These are phyloP conservation scores for Thymallus thymallus DNA, from an alignment of 2,113 vertebrate species.

Conservation along the genomic window DNA sequence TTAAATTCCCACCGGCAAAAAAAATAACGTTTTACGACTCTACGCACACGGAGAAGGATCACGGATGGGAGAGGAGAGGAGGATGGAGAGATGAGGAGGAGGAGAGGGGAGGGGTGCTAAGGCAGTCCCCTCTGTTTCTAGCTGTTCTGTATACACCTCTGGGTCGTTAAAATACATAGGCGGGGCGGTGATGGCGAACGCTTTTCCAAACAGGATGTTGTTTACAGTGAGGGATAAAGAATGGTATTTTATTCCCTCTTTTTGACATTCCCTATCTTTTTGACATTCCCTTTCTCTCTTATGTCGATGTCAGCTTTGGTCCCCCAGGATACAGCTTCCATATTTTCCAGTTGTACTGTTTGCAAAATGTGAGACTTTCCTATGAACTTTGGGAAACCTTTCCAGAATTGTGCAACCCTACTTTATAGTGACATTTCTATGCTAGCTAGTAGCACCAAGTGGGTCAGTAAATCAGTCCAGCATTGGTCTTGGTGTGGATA, in stretches of 20 bases:
- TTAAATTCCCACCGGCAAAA: constrained; percentile 6
- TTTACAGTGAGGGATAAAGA: constrained; percentile 1
- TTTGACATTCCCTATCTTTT: too few species aligned
- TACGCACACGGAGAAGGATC: constrained; percentile 13
- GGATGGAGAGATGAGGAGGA: not conserved
- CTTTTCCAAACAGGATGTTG: constrained; percentile 35
- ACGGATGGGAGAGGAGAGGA: constrained; percentile 1
- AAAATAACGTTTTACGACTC: constrained; percentile 33
- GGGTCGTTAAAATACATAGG: not conserved
- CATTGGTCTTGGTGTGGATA: not conserved
- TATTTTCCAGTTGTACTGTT: not conserved
- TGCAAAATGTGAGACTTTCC: not conserved
- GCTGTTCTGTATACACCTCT: not conserved
- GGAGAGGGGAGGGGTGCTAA: not conserved
- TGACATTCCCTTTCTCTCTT: too few species aligned
- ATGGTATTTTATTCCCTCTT: too few species aligned
- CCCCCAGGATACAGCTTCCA: not conserved
- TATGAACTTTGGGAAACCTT: not conserved
- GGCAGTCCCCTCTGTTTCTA: not conserved
- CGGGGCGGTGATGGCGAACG: too few species aligned
- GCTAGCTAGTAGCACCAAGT: too few species aligned
- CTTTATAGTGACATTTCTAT: not conserved
- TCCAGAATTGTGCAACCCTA: not conserved
- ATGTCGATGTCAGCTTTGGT: not conserved
- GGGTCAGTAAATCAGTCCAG: not conserved